phyloP scores from a whole-genome alignment of 53 echinoderm and acorn worm genomes.

The Echinarachnius parma region DNA sequence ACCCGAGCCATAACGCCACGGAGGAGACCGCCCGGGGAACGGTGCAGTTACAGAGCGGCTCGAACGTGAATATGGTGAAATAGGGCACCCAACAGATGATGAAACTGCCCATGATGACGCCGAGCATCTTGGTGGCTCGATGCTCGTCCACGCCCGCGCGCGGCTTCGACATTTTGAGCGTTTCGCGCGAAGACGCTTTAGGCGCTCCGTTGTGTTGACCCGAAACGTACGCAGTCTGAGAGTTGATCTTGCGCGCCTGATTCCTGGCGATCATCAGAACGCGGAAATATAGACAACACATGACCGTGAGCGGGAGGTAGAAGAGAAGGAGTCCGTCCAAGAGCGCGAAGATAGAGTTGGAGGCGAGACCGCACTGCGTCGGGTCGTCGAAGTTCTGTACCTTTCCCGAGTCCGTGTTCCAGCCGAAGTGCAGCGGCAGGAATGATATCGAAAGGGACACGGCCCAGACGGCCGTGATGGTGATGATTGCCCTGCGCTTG shows the following conservation, averaged over 20 bases:
- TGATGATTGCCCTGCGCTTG: slow-evolving; percentile 59
- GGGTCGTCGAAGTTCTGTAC: slow-evolving; percentile 72
- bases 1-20: slow-evolving; percentile 72
- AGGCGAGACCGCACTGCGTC: slow-evolving; percentile 50
- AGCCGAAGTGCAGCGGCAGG: slow-evolving; percentile 74
- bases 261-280: slow-evolving; percentile 69
- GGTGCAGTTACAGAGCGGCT: slow-evolving; percentile 46
- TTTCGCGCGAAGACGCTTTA: slow-evolving; percentile 33
- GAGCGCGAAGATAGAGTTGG: slow-evolving; percentile 64
- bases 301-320: slow-evolving; percentile 71
- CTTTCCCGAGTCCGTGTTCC: slow-evolving; percentile 68
- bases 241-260: slow-evolving; percentile 71
- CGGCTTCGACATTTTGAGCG: slow-evolving; percentile 33
- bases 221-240: slow-evolving; percentile 49
- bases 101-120: slow-evolving; percentile 76
- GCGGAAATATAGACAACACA: slow-evolving; percentile 71
- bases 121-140: slow-evolving; percentile 77
- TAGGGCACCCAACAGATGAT: slow-evolving; percentile 88
- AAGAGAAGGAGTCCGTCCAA: slow-evolving; percentile 74
- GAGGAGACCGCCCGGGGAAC: slow-evolving; percentile 45
- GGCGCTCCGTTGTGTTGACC: slow-evolving; percentile 30
- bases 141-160: slow-evolving; percentile 69
- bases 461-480: slow-evolving; percentile 71
- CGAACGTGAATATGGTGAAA: slow-evolving; percentile 79
- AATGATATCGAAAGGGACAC: slow-evolving; percentile 79